Evolutionary conservation across 2,113 vertebrate genomes (phyloP), one percentile per base, ranked within the genome.

Genomic region (Aegotheles bennettii): DNA sequence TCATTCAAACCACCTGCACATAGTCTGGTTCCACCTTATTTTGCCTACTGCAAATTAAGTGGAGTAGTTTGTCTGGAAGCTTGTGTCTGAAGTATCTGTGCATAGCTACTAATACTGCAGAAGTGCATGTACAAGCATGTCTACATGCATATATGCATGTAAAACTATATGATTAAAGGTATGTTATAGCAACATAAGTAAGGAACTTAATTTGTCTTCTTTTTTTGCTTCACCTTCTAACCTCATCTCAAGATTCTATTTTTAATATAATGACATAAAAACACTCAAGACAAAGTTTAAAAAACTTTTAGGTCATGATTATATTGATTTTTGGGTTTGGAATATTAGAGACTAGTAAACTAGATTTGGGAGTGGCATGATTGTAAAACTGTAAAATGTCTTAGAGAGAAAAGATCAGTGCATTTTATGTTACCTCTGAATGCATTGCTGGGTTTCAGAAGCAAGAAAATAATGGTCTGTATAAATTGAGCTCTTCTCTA

Each of bases 1-100:
- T 94, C 86, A 83, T 51, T 89, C 89, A 70, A 94, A 60, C 89
- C 94, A 94, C 95, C 94, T 93, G 90, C 35, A 1, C 68, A 19
- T 25, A n/a, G 86, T 86, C 69, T 42, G 53, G 13, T 87, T 77
- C 76, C 75, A 84, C 73, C 56, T 95, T 70, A 16, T 50, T 88
- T 81, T 86, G 51, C 53, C 73, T 71, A 0, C 65, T 84, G 69
- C 65, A 75, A 35, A 79, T 76, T 67, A 11, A 48, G 6, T 10
- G 5, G 25, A 7, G 28, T 12, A 76, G 11, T 85, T 79, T 11
- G 47, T 45, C 48, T 79, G 59, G 43, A 42, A 85, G 40, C 33
- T 36, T 31, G 14, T 36, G 3, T 21, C 28, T 35, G 59, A 54
- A 45, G 35, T 61, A 15, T 26, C 38, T 51, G 7, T 51, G 16